phyloP scores from a whole-genome alignment of 1,140 invertebrate genomes.

The Hylaeus anthracinus region DNA sequence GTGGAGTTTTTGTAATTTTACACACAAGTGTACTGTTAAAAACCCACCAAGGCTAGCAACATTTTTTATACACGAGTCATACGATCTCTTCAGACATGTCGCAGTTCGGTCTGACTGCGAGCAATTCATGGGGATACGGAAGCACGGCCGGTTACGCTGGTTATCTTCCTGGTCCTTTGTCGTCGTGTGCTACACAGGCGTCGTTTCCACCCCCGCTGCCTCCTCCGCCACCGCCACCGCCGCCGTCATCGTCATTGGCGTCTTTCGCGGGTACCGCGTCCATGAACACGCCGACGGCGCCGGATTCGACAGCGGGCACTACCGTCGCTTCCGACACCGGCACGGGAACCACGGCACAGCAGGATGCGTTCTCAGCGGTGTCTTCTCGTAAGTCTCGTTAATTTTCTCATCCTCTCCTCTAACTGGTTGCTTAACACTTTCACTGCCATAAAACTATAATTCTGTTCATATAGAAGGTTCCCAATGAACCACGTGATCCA shows the following conservation, averaged over 20 bases:
- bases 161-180: constrained; percentile 85
- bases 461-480: too few relatives aligned
- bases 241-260: constrained; percentile 83
- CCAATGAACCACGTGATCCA: too few relatives aligned
- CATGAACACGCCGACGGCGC: constrained; percentile 82
- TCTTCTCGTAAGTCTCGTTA: constrained; percentile 73
- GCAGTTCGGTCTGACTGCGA: constrained; percentile 88
- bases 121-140: constrained; percentile 91
- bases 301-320: constrained; percentile 85
- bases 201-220: constrained; percentile 83
- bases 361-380: constrained; percentile 76
- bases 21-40: neutral
- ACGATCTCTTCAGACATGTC: constrained; percentile 84
- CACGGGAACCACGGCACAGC: constrained; percentile 70
- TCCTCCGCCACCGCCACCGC: constrained; percentile 84
- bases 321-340: constrained; percentile 77
- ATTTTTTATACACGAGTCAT: constrained; percentile 17
- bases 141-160: constrained; percentile 90
- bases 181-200: constrained; percentile 84
- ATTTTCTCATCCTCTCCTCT: neutral
- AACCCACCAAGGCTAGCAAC: neutral
- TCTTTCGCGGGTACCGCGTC: constrained; percentile 73
- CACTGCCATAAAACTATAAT: neutral
- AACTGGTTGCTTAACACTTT: neutral
- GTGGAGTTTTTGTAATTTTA: neutral